Percentiles rank a stretch among this genome's conserved stretches.
phyloP scores from a whole-genome alignment of 2,113 vertebrate genomes.

The Polyodon spathula region DNA sequence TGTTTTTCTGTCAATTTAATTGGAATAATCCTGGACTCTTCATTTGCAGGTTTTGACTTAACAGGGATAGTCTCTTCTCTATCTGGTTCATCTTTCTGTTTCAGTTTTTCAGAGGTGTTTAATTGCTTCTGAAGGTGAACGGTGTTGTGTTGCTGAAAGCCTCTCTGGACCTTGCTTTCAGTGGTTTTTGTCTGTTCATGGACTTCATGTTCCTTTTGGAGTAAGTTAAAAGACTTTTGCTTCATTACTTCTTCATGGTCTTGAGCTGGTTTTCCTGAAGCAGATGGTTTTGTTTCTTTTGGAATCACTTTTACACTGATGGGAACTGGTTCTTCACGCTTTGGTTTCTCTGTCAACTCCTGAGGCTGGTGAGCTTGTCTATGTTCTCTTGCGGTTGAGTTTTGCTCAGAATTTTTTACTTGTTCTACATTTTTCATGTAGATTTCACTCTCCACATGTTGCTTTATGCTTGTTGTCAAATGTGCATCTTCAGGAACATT shows the following conservation, averaged over 20 bases:
- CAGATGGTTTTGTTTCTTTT: conserved; percentile 25
- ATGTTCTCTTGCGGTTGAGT: conserved; percentile 25
- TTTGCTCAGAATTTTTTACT: conserved; percentile 20
- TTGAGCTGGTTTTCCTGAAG: conserved; percentile 22
- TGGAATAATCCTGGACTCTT: conserved; percentile 35
- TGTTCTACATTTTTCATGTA: conserved; percentile 32
- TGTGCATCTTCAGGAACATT: conserved; percentile 24
- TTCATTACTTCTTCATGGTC: conserved; percentile 28
- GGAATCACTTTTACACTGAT: conserved; percentile 21
- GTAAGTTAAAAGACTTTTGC: conserved; percentile 30
- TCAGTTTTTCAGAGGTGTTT: conserved; percentile 31
- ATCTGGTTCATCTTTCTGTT: no score
- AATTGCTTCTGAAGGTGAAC: conserved; percentile 38
- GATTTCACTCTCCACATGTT: conserved; percentile 25
- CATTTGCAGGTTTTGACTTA: conserved; percentile 4
- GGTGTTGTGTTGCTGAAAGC: conserved; percentile 26
- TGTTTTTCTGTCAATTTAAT: conserved; percentile 34
- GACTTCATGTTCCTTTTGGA: conserved; percentile 24
- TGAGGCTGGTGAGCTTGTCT: conserved; percentile 35
- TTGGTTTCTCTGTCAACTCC: conserved; percentile 52
- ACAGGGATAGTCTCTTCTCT: no score
- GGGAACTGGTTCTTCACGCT: conserved; percentile 48
- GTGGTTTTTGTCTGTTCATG: conserved; percentile 23
- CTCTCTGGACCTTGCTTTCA: conserved; percentile 36
- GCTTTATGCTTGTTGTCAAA: conserved; percentile 26